phyloP scores from a whole-genome alignment of 1,140 invertebrate genomes.

The Galendromus occidentalis region DNA sequence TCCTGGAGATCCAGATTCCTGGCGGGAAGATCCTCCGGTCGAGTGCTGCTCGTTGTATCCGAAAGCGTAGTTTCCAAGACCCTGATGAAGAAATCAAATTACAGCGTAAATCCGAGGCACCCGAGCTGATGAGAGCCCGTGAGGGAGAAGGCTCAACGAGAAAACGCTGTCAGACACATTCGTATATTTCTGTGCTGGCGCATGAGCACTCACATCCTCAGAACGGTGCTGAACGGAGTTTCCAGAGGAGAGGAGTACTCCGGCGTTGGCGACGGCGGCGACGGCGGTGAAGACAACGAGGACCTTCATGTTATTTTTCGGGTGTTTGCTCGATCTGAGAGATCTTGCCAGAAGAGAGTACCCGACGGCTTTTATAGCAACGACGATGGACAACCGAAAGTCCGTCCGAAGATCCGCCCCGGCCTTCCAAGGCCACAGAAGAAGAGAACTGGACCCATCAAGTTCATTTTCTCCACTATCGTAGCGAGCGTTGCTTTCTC shows the following conservation, averaged over 20 bases:
- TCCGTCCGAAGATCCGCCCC: not conserved
- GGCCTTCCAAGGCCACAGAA: constrained; percentile 10
- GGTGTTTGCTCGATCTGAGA: no score
- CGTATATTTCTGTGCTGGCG: not conserved
- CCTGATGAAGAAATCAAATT: not conserved
- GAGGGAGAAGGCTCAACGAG: no score
- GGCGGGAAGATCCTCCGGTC: constrained; percentile 19
- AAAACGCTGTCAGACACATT: not conserved
- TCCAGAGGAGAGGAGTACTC: not conserved
- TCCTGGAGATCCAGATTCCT: constrained; percentile 14
- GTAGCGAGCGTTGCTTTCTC: no score
- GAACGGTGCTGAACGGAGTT: not conserved
- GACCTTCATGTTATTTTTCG: no score
- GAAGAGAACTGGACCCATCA: not conserved
- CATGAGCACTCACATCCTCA: not conserved
- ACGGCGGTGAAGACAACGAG: no score
- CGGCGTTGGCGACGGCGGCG: not conserved
- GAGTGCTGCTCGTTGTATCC: constrained; percentile 19
- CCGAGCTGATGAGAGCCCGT: no score
- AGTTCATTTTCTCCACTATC: no score
- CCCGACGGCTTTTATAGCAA: not conserved
- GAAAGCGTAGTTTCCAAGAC: constrained; percentile 18
- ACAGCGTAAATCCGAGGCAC: no score
- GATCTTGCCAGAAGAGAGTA: no score
- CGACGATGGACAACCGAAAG: not conserved